A percentile compares a stretch with the other conserved stretches of the same genome.
Evolutionary conservation across 2,113 vertebrate genomes (phyloP).

Genomic region (Clarias batrachus): DNA sequence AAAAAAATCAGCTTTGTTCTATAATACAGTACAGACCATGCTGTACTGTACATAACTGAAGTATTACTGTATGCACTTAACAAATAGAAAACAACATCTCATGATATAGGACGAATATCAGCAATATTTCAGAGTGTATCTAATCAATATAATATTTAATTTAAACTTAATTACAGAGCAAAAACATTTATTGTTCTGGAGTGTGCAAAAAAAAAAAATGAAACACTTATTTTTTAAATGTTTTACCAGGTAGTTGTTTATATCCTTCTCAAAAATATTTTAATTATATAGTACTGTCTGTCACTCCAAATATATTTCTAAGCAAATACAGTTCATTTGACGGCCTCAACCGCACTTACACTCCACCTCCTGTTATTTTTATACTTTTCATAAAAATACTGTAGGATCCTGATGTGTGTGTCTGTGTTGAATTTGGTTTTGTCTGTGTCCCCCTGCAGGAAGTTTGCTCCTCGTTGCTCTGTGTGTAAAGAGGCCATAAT

Average conservation of each 20-base stretch:
- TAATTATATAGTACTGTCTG: background rate
- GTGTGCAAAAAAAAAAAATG: background rate
- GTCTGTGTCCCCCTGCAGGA: slow-evolving; percentile 72
- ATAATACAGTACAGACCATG: too few relatives aligned
- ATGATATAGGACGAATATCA: background rate
- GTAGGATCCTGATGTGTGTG: background rate
- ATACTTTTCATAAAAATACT: too few relatives aligned
- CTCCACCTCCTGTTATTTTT: background rate
- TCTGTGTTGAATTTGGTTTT: background rate
- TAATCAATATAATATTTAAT: background rate
- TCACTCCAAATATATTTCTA: background rate
- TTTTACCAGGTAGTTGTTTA: background rate
- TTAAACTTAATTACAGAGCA: background rate
- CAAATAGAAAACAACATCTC: background rate
- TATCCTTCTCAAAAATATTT: background rate
- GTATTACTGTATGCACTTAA: background rate
- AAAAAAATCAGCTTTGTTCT: too few relatives aligned
- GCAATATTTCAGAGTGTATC: background rate
- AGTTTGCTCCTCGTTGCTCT: slow-evolving; percentile 95
- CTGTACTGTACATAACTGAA: background rate
- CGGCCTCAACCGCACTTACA: background rate
- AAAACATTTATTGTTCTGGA: background rate
- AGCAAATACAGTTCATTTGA: background rate
- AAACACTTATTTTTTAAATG: background rate
- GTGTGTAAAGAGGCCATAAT: slow-evolving; percentile 95